Evolutionary conservation across 2,888 invertebrate genomes (phyloP).

Genomic region (Cabera pusaria): DNA sequence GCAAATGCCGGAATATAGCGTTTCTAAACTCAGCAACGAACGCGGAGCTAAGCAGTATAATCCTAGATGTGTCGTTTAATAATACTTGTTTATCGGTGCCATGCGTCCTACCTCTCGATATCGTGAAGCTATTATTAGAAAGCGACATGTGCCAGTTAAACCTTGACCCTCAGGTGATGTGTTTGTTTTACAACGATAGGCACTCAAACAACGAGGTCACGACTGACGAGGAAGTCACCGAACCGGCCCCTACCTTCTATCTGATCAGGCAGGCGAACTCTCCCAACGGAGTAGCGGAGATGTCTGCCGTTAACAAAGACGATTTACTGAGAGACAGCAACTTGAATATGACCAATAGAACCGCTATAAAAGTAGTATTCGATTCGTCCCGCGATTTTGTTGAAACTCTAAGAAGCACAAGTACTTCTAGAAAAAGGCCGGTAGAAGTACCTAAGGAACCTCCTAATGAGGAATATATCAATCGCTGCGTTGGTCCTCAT

Average conservation of each 20-base stretch:
- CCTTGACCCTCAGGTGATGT: slow-evolving; percentile 70
- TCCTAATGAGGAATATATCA: slow-evolving; percentile 54
- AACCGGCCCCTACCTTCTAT: slow-evolving; percentile 72
- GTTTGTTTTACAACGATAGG: slow-evolving; percentile 70
- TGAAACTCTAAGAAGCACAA: slow-evolving; percentile 66
- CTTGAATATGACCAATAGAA: slow-evolving; percentile 70
- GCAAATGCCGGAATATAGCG: slow-evolving; percentile 74
- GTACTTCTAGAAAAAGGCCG: slow-evolving; percentile 47
- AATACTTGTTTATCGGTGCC: slow-evolving; percentile 75
- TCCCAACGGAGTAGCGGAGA: slow-evolving; percentile 57
- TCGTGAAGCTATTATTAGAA: slow-evolving; percentile 63
- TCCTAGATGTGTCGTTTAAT: slow-evolving; percentile 63
- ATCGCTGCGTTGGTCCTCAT: slow-evolving; percentile 57
- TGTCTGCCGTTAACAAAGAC: slow-evolving; percentile 70
- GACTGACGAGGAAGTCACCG: slow-evolving; percentile 65
- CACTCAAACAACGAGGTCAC: slow-evolving; percentile 54
- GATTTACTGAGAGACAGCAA: slow-evolving; percentile 60
- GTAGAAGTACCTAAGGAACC: slow-evolving; percentile 44
- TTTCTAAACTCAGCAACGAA: slow-evolving; percentile 56
- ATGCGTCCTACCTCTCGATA: slow-evolving; percentile 70
- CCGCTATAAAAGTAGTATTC: slow-evolving; percentile 70
- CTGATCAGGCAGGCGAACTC: slow-evolving; percentile 69
- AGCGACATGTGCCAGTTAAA: slow-evolving; percentile 70
- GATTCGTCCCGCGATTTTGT: slow-evolving; percentile 74
- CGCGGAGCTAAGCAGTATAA: slow-evolving; percentile 60